Conservation (phyloP, 2,113 vertebrate species). For the Grammomys dolichurus region DNA sequence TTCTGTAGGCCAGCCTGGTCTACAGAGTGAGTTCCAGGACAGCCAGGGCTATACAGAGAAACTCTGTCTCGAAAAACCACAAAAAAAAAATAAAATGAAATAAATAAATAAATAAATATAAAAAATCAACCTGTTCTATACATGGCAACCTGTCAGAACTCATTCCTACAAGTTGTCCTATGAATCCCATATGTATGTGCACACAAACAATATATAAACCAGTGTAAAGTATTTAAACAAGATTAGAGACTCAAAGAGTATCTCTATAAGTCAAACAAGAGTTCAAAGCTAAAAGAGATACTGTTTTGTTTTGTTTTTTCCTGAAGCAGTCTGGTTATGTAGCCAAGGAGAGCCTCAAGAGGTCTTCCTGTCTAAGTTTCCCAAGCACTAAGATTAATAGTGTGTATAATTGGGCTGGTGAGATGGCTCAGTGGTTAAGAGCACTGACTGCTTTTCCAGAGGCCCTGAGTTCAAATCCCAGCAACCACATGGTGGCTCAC, state of each 20-base stretch:
- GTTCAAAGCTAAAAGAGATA: not conserved
- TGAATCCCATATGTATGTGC: not conserved
- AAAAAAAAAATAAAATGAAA: no score
- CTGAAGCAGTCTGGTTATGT: not conserved
- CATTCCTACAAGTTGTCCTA: not conserved
- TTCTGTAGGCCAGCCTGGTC: no score
- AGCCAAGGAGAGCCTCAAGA: not conserved
- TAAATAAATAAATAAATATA: no score
- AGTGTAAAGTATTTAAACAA: not conserved
- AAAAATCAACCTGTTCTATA: not conserved
- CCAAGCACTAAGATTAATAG: no score
- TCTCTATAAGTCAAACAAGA: not conserved
- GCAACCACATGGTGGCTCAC: no score
- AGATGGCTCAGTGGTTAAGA: no score
- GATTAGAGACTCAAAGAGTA: not conserved
- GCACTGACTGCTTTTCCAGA: no score
- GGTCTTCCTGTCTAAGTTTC: not conserved
- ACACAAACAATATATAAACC: not conserved
- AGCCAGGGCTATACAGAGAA: no score
- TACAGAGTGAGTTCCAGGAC: no score
- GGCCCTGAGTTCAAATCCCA: no score
- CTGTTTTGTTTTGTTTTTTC: not conserved
- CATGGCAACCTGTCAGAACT: not conserved
- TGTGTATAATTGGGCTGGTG: not conserved
- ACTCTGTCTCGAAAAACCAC: no score